Conservation (phyloP, 2,888 invertebrate genomes). For the Allacma fusca region DNA sequence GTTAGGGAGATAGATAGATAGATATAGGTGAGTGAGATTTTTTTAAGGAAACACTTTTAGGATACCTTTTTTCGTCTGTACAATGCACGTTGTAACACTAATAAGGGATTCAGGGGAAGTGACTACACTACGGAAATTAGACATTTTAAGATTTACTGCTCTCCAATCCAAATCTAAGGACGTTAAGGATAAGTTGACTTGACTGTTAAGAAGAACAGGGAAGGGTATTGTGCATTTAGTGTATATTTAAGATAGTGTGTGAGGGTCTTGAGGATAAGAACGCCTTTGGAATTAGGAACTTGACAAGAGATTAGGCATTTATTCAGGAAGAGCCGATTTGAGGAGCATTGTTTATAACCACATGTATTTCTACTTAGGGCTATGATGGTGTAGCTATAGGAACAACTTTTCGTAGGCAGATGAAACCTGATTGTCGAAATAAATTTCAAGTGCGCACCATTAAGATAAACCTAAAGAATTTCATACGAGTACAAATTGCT, state of each 20-base stretch:
- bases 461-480: constrained; percentile 28
- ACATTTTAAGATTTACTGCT: no score
- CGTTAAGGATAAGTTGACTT: no score
- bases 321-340: background rate
- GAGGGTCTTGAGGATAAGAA: constrained; percentile 1
- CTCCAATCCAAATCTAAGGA: no score
- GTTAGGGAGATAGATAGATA: no score
- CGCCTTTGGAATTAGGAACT: background rate
- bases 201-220: background rate
- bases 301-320: background rate
- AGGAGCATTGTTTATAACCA: background rate
- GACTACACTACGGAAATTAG: no score
- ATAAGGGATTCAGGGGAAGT: no score
- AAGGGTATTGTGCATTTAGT: background rate
- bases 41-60: no score
- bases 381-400: background rate
- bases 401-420: background rate
- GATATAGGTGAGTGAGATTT: no score
- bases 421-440: background rate
- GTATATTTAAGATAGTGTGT: background rate
- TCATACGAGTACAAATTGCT: constrained; percentile 9
- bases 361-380: background rate
- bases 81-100: no score
- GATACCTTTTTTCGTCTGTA: no score
- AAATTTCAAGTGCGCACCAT: constrained; percentile 12